These are phyloP conservation scores for Apomyelois bistriatella DNA, from an alignment of 2,888 invertebrate species.

Conservation along the genomic window DNA sequence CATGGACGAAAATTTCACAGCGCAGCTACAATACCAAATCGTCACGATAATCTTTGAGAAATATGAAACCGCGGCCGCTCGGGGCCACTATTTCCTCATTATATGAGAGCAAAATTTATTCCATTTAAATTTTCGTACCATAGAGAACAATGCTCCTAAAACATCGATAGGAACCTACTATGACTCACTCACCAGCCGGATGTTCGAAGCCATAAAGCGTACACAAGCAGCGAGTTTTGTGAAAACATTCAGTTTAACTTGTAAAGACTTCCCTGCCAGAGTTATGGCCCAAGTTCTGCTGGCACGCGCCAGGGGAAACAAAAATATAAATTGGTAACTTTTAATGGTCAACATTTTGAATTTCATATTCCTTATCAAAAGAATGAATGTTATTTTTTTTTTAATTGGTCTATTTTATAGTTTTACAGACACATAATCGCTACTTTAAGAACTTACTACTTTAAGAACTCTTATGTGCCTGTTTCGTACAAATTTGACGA, in stretches of 20 bases:
- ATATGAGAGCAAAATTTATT: no score
- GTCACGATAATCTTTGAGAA: no score
- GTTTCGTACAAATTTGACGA: no score
- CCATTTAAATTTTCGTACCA: no score
- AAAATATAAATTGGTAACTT: conserved; percentile 26
- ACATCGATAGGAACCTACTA: neutral
- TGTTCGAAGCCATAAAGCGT: conserved; percentile 37
- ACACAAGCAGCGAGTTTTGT: conserved; percentile 47
- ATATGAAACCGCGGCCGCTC: no score
- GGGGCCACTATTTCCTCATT: no score
- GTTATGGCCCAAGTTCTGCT: conserved; percentile 60
- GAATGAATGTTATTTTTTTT: neutral
- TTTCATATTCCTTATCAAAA: neutral
- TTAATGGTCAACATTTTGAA: conserved; percentile 14
- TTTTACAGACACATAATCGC: no score
- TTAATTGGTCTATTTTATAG: no score
- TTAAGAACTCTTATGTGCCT: no score
- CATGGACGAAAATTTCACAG: no score
- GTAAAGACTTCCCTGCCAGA: conserved; percentile 53
- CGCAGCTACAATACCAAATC: no score
- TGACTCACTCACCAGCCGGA: conserved; percentile 7
- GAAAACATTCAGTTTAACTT: conserved; percentile 58
- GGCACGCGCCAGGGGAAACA: conserved; percentile 36
- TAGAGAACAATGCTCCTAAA: neutral
- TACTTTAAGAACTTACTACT: no score